Conservation (phyloP, 2,113 vertebrate species). For the Seriola aureovittata region DNA sequence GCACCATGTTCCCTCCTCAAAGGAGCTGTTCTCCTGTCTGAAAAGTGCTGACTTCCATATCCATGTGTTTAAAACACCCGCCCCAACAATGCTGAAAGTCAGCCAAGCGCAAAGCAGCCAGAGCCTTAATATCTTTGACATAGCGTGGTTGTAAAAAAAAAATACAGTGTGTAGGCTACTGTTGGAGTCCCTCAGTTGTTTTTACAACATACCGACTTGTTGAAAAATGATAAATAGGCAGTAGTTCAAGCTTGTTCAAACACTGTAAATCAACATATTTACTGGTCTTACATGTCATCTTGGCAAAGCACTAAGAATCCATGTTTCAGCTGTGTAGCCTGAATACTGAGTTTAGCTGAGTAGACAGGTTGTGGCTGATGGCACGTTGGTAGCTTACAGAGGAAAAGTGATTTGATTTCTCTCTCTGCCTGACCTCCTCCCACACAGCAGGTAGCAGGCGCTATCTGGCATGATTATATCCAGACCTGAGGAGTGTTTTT, state of each 20-base stretch:
- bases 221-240: constrained; percentile 27
- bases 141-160: constrained; percentile 43
- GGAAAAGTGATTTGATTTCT: constrained; percentile 69
- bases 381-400: constrained; percentile 38
- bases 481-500: constrained; percentile 60
- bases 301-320: background rate
- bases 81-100: constrained; percentile 50
- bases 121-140: constrained; percentile 65
- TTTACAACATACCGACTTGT: constrained; percentile 17
- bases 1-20: constrained; percentile 56
- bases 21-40: constrained; percentile 59
- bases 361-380: constrained; percentile 3
- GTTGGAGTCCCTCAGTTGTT: background rate
- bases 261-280: constrained; percentile 18
- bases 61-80: constrained; percentile 52
- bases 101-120: constrained; percentile 60
- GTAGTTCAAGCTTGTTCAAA: constrained; percentile 2
- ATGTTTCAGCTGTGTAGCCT: background rate
- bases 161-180: constrained; percentile 36
- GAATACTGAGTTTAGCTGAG: background rate
- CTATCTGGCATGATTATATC: constrained; percentile 72
- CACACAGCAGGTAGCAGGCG: constrained; percentile 76
- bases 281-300: constrained; percentile 9
- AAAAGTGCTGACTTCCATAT: constrained; percentile 75
- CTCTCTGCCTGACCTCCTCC: constrained; percentile 68